These are phyloP conservation scores for Aplysia californica DNA, from an alignment of 1,140 invertebrate species.

Conservation along the genomic window DNA sequence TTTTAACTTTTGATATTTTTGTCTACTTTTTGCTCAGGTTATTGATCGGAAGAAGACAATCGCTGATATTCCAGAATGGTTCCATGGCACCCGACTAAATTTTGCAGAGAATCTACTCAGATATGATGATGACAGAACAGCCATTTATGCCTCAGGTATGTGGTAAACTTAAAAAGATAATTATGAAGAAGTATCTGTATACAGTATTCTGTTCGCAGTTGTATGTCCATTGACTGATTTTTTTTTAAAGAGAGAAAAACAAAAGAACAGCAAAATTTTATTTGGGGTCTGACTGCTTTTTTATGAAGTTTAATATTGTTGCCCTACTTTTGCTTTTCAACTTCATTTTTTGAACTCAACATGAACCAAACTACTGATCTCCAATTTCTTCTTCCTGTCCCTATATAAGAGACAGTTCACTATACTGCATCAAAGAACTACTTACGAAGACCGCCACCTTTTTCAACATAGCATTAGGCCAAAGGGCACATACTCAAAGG, in stretches of 20 bases:
- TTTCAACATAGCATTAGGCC: no score
- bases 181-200: no score
- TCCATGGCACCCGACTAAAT: conserved; percentile 66
- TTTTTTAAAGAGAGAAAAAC: not conserved
- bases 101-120: conserved; percentile 71
- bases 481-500: no score
- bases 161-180: no score
- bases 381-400: not conserved
- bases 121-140: conserved; percentile 63
- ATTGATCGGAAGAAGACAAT: conserved; percentile 65
- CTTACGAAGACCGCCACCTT: no score
- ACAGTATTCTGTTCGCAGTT: not conserved
- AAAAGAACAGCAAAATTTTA: not conserved
- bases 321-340: not conserved
- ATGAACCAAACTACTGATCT: no score
- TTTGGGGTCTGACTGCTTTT: not conserved
- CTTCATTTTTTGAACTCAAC: no score
- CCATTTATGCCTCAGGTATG: conserved; percentile 68
- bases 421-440: no score
- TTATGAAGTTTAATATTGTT: not conserved
- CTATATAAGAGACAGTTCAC: not conserved
- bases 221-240: not conserved
- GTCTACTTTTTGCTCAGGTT: conserved; percentile 53
- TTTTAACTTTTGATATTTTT: not conserved
- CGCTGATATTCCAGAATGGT: conserved; percentile 70